These are phyloP conservation scores for Pedetes capensis DNA, from an alignment of 2,113 vertebrate species.

Conservation along the genomic window DNA sequence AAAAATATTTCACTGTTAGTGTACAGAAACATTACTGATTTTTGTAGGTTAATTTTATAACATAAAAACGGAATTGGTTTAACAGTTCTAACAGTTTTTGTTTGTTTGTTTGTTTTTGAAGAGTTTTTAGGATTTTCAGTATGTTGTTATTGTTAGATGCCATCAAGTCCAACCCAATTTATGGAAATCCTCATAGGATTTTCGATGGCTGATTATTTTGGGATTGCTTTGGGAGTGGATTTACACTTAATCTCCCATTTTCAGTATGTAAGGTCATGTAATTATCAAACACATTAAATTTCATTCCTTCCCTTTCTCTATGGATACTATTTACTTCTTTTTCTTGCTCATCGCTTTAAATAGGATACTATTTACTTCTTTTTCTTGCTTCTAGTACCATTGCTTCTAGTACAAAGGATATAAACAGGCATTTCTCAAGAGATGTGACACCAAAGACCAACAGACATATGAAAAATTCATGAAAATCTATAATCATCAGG, in stretches of 20 bases:
- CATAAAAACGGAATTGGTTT: neutral
- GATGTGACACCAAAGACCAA: too few species aligned
- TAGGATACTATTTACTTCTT: neutral
- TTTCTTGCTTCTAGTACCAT: neutral
- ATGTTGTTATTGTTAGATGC: too few species aligned
- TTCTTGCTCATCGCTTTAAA: neutral
- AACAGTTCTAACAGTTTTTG: neutral
- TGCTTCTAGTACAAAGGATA: neutral
- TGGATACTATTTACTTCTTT: neutral
- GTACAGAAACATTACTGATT: neutral
- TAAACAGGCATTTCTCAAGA: too few species aligned
- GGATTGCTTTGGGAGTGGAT: too few species aligned
- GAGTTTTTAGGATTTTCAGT: neutral
- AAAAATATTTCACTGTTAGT: neutral
- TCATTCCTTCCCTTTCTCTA: neutral
- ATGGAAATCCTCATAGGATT: too few species aligned
- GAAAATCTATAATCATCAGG: too few species aligned
- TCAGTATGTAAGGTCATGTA: neutral
- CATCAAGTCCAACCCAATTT: too few species aligned
- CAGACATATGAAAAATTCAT: too few species aligned
- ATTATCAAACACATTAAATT: neutral
- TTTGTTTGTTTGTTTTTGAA: too few species aligned
- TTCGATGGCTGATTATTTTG: too few species aligned
- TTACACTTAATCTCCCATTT: too few species aligned
- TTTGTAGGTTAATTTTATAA: neutral